phyloP scores from a whole-genome alignment of 1,140 invertebrate genomes.

The Littorina saxatilis region DNA sequence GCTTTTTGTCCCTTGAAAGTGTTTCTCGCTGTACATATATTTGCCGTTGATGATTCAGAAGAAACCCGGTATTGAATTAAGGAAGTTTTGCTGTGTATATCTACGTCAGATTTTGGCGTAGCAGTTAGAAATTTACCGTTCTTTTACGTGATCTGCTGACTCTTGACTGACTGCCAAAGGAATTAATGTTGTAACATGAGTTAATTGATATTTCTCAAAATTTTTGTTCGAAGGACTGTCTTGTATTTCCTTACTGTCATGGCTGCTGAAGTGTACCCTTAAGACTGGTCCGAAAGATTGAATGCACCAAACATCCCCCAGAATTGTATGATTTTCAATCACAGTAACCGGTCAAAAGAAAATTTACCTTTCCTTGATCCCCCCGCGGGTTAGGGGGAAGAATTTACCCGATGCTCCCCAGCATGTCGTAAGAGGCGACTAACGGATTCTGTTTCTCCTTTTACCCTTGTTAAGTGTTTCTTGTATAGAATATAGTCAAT shows the following conservation, averaged over 20 bases:
- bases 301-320: neutral
- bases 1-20: no score
- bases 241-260: neutral
- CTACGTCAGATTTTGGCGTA: neutral
- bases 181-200: neutral
- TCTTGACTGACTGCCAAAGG: slow-evolving; percentile 10
- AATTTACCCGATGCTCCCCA: no score
- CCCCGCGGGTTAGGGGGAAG: no score
- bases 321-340: neutral
- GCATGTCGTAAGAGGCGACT: no score
- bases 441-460: no score
- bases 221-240: neutral
- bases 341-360: no score
- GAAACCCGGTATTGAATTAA: neutral
- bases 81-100: neutral
- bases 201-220: neutral
- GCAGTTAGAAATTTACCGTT: no score
- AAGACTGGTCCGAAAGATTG: neutral
- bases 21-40: no score
- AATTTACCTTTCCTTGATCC: no score
- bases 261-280: neutral
- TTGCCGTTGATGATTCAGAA: no score
- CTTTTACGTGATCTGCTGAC: slow-evolving; percentile 8
- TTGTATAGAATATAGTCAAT: no score
- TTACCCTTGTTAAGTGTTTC: no score